Base-by-base conservation (phyloP, 64 coral and sea anemone species). In the Astreopora myriophthalma region DNA sequence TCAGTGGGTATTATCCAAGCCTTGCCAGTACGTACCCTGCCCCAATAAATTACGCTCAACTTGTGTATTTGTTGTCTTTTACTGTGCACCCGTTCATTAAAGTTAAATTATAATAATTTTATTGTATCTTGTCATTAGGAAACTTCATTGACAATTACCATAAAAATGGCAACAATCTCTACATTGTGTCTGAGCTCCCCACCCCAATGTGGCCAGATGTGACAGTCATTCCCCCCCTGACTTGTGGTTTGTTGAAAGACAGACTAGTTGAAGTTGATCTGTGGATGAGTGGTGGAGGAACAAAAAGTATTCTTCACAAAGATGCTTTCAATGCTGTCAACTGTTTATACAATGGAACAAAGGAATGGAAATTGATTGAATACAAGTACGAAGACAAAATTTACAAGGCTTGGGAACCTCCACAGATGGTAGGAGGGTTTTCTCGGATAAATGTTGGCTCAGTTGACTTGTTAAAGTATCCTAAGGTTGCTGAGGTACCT, bases 291-390 rank as follows among this genome's bases (percentile, higher is more conserved):
- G 94, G 96, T 3, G 96, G 96, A 19, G 96, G 96, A 0, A 93
- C 93, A 3, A 91, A 51, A 16, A 98, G 96, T 69, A 92, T 95
- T 46, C 52, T 98, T 22, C 96, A 98, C 65, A 98, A 98, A 61
- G 96, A 98, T 95, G 96, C 96, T n/a, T 98, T 93, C 70, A 98
- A 98, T 79, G 96, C 96, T 16, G 95, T 98, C 12, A 98, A 98
- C 46, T 98, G 96, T 58, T 85, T 98, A 67, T 90, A 83, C 28
- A 98, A 98, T 93, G 96, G 96, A 16, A 98, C 93, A 28, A 98
- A 98, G 65, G 75, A 95, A 60, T 98, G 96, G 96, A 98, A 98
- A 63, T 61, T 98, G 87, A 95, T 98, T 90, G 87, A 95, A 36
- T 98, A 90, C 81, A 95, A 98, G 85, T 87, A 98, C 76, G 96